These are phyloP conservation scores for Salarias fasciatus DNA, from an alignment of 2,797 vertebrate species.

Conservation along the genomic window DNA sequence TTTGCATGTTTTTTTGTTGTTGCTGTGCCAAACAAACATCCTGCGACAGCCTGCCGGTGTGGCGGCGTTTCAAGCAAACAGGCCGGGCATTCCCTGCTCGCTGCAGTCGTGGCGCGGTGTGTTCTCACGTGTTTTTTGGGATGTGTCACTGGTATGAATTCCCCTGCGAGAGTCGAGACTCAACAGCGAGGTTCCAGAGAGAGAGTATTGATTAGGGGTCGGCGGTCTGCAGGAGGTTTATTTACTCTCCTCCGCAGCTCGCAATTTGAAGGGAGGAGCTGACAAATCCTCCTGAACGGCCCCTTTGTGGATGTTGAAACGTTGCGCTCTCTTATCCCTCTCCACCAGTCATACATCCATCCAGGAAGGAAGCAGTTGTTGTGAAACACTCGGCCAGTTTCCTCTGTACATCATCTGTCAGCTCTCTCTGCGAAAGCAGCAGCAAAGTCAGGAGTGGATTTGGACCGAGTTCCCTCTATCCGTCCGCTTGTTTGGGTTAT, in stretches of 20 bases:
- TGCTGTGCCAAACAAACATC: conserved; percentile 43
- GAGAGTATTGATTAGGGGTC: conserved; percentile 59
- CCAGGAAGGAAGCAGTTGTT: conserved; percentile 76
- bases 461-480: conserved; percentile 41
- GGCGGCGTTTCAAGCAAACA: conserved; percentile 42
- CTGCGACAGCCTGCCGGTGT: conserved; percentile 37
- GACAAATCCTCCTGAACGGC: conserved; percentile 52
- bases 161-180: conserved; percentile 26
- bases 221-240: conserved; percentile 62
- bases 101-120: conserved; percentile 47
- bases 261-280: conserved; percentile 65
- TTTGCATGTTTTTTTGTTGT: conserved; percentile 64
- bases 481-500: conserved; percentile 44
- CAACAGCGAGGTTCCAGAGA: conserved; percentile 10
- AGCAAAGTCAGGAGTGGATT: conserved; percentile 3
- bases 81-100: conserved; percentile 42
- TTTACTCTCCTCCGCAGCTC: conserved; percentile 77
- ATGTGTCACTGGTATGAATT: conserved; percentile 8
- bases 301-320: conserved; percentile 68
- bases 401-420: conserved; percentile 59
- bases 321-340: conserved; percentile 52
- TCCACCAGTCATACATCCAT: conserved; percentile 34
- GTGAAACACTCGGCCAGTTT: conserved; percentile 65
- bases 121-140: conserved; percentile 36
- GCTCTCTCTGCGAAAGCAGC: not conserved